Percentiles rank a stretch among this genome's conserved stretches.
Conservation (phyloP, 2,888 invertebrate species). For the Zygaena filipendulae region DNA sequence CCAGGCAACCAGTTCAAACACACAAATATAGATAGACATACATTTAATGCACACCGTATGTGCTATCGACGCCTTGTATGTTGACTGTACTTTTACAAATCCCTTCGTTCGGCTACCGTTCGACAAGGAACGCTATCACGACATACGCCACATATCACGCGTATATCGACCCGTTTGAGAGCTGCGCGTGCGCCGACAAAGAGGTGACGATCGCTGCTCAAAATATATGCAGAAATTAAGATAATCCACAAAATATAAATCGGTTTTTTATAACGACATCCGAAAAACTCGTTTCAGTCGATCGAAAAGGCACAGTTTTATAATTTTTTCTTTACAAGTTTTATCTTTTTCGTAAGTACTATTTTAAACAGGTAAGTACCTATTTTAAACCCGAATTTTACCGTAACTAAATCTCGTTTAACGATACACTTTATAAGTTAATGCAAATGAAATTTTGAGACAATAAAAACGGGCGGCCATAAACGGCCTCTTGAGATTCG, state of each 20-base stretch:
- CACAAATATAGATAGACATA: background rate
- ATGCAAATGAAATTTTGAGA: constrained; percentile 49
- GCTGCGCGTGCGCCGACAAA: constrained; percentile 49
- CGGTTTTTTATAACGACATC: background rate
- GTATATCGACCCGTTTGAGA: constrained; percentile 47
- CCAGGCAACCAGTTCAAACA: no score
- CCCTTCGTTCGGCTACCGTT: constrained; percentile 57
- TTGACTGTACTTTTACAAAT: constrained; percentile 61
- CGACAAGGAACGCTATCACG: constrained; percentile 38
- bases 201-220: constrained; percentile 50
- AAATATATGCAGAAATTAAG: constrained; percentile 33
- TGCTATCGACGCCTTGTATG: constrained; percentile 27
- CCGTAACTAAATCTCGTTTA: constrained; percentile 19
- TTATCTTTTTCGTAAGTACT: no score
- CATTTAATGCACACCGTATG: constrained; percentile 13
- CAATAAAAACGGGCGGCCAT: constrained; percentile 43
- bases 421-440: constrained; percentile 37
- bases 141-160: constrained; percentile 32
- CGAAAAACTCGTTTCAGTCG: background rate
- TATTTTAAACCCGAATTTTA: constrained; percentile 5
- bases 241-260: background rate
- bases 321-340: background rate
- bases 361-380: no score
- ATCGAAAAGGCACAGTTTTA: background rate
- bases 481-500: constrained; percentile 43